A percentile compares a stretch with the other conserved stretches of the same genome.
These are phyloP conservation scores for Dexiosoma caninum DNA, from an alignment of 2,888 invertebrate species.

Conservation along the genomic window DNA sequence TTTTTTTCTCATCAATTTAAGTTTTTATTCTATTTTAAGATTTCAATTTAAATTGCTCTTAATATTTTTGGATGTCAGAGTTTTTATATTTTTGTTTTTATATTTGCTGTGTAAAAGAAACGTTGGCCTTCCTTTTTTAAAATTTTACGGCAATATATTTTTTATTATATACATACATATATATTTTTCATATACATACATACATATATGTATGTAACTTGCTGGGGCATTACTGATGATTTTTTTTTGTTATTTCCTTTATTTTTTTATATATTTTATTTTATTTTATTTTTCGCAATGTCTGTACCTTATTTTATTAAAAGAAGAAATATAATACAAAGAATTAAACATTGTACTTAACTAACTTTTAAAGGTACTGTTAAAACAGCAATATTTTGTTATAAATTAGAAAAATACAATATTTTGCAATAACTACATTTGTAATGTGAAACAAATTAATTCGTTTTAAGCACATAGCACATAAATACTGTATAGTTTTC, in stretches of 20 bases:
- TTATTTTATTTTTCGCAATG: slow-evolving; percentile 15
- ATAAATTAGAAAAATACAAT: slow-evolving; percentile 8
- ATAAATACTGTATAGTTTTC: slow-evolving; percentile 25
- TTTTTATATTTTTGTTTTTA: background rate
- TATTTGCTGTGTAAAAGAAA: slow-evolving; percentile 2
- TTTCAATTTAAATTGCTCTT: background rate
- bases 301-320: slow-evolving; percentile 52
- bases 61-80: slow-evolving; percentile 6
- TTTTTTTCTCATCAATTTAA: background rate
- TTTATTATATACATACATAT: slow-evolving; percentile 8
- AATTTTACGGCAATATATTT: slow-evolving; percentile 19
- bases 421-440: slow-evolving; percentile 12
- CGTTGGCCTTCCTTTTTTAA: slow-evolving; percentile 17
- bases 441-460: slow-evolving; percentile 28
- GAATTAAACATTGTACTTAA: slow-evolving; percentile 60
- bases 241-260: slow-evolving; percentile 14
- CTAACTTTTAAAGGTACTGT: background rate
- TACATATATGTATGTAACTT: slow-evolving; percentile 27
- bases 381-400: slow-evolving; percentile 34
- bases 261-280: background rate
- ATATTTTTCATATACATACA: slow-evolving; percentile 16
- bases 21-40: slow-evolving; percentile 15
- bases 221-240: slow-evolving; percentile 33
- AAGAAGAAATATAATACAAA: background rate
- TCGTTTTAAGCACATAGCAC: slow-evolving; percentile 15